Percentiles rank a stretch among this genome's conserved stretches.
Evolutionary conservation across 92 coral and sea anemone species (phyloP).

Genomic region (Umimayanthus chanpuru): DNA sequence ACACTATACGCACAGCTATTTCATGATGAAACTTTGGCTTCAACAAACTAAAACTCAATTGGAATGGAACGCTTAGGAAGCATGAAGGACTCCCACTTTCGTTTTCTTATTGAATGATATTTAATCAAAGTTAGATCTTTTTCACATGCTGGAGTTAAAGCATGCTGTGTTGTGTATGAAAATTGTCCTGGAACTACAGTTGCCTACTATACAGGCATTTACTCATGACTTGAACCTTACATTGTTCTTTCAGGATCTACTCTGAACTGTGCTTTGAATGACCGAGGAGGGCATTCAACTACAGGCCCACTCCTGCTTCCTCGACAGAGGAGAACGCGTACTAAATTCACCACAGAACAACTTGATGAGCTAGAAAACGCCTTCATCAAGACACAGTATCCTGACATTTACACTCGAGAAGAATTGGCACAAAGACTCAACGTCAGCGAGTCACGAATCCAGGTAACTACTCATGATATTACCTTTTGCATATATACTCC

Average conservation of each 20-base stretch:
- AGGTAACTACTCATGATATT: slow-evolving; percentile 36
- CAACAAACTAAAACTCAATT: too few relatives aligned
- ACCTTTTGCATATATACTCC: neutral
- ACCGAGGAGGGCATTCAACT: slow-evolving; percentile 15
- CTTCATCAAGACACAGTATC: slow-evolving; percentile 65
- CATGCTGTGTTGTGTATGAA: neutral
- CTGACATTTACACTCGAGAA: slow-evolving; percentile 64
- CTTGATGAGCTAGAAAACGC: slow-evolving; percentile 65
- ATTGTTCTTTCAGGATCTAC: slow-evolving; percentile 12
- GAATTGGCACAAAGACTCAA: slow-evolving; percentile 67
- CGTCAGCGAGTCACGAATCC: slow-evolving; percentile 70
- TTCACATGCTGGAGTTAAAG: too few relatives aligned
- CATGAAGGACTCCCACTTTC: too few relatives aligned
- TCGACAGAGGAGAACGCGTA: slow-evolving; percentile 89
- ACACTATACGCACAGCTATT: too few relatives aligned
- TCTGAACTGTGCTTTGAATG: slow-evolving; percentile 20
- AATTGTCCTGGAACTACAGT: too few relatives aligned
- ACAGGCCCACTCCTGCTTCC: slow-evolving; percentile 1
- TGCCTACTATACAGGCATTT: neutral
- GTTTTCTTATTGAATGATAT: too few relatives aligned
- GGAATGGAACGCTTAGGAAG: too few relatives aligned
- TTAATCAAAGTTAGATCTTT: too few relatives aligned
- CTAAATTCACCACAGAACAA: slow-evolving; percentile 64
- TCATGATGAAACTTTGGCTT: too few relatives aligned
- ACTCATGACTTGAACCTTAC: neutral